Evolutionary conservation across 2,797 vertebrate genomes (phyloP), one percentile per base, ranked within the genome.

Genomic region (Philypnodon macrostomus): DNA sequence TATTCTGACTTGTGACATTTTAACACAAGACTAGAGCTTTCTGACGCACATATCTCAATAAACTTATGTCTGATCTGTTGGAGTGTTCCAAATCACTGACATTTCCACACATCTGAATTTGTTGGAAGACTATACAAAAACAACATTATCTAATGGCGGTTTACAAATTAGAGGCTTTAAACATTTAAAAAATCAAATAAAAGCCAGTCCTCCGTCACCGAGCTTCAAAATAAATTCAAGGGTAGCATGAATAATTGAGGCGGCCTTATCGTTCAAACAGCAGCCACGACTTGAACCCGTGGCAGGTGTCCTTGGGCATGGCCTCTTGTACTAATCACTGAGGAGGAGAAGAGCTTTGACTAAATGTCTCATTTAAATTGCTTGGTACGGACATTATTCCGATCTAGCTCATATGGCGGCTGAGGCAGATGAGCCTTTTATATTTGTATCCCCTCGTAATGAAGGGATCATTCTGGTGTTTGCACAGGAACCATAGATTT

Each of bases 381-480:
- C 67, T 61, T 58, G 27, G 50, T 70, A 38, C 54, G 21, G 47
- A 47, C 53, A 17, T 77, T 62, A 42, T 65, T 55, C 66, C 58
- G 39, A 19, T 54, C 56, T 14, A 11, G 55, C 47, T 67, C n/a
- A n/a, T 36, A 56, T 6, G 57, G 63, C 58, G 47, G 47, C 48
- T 53, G 31, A 67, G 69, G 52, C 35, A 70, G 68, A 60, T 56
- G 73, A 71, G 53, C 40, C 50, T 30, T 67, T 70, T 53, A 31
- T 58, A 47, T 79, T 63, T 73, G 58, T 64, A 48, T 42, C 47
- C n/a, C 29, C 12, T 63, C 24, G 37, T 70, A 67, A 75, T 63
- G 71, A 75, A 71, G 36, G 57, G 63, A 71, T 69, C 65, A 37
- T 56, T 73, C 40, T 38, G 17, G 50, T 39, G 32, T 63, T 71